These are phyloP conservation scores for Oncorhynchus mykiss DNA, from an alignment of 2,113 vertebrate species.

Conservation along the genomic window DNA sequence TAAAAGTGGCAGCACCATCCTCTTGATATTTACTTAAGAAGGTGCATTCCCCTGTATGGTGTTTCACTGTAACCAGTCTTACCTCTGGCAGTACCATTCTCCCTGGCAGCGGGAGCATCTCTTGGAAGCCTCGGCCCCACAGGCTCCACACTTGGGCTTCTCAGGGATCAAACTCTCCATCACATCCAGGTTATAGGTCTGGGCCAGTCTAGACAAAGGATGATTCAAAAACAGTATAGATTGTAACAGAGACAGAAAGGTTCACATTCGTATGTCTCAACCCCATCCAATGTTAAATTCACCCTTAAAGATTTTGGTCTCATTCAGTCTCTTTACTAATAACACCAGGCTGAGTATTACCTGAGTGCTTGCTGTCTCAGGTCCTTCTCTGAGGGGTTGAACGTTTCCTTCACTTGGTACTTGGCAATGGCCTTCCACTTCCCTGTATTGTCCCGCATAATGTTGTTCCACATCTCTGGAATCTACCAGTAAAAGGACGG, in stretches of 20 bases:
- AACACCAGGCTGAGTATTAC: conserved; percentile 57
- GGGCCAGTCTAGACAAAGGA: conserved; percentile 77
- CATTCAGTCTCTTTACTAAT: not conserved
- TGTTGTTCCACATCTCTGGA: conserved; percentile 82
- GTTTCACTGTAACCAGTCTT: conserved; percentile 24
- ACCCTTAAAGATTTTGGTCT: not conserved
- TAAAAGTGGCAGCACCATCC: no score
- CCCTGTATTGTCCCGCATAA: conserved; percentile 79
- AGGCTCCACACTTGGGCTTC: conserved; percentile 83
- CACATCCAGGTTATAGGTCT: conserved; percentile 87
- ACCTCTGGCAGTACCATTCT: conserved; percentile 93
- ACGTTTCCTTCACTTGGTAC: conserved; percentile 81
- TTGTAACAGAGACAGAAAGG: no score
- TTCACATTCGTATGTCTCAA: not conserved
- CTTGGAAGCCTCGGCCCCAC: conserved; percentile 79
- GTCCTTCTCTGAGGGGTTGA: conserved; percentile 84
- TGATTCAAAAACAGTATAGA: not conserved
- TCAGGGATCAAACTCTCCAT: conserved; percentile 83
- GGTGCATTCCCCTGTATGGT: not conserved
- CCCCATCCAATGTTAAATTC: not conserved
- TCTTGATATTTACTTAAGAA: no score
- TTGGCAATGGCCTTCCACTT: conserved; percentile 94
- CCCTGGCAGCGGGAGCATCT: conserved; percentile 87
- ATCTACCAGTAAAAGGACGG: conserved; percentile 68
- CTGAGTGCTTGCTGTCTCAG: conserved; percentile 81